A percentile compares a stretch with the other conserved stretches of the same genome.
phyloP scores from a whole-genome alignment of 2,888 invertebrate species.

The Steromphala cineraria region DNA sequence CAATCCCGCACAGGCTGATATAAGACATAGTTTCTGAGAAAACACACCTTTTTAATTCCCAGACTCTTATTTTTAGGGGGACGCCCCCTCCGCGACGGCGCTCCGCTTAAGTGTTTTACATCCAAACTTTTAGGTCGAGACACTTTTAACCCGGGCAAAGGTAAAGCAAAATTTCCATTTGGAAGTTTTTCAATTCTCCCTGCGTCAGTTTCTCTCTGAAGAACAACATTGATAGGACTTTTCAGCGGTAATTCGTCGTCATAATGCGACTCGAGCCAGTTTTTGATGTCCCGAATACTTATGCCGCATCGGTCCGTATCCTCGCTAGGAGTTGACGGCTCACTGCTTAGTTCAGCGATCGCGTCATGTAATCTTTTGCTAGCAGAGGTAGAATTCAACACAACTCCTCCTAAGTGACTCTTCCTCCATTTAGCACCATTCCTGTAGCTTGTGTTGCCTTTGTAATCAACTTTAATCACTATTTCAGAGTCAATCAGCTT shows the following conservation, averaged over 20 bases:
- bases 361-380: slow-evolving; percentile 57
- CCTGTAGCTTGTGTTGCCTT: slow-evolving; percentile 89
- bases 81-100: slow-evolving; percentile 48
- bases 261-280: slow-evolving; percentile 60
- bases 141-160: background rate
- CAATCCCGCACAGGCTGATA: too few species aligned
- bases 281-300: slow-evolving; percentile 58
- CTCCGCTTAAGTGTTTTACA: slow-evolving; percentile 19
- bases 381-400: slow-evolving; percentile 57
- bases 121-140: slow-evolving; percentile 26
- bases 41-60: slow-evolving; percentile 10
- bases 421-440: slow-evolving; percentile 84
- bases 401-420: slow-evolving; percentile 77
- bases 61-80: slow-evolving; percentile 67
- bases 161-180: slow-evolving; percentile 74
- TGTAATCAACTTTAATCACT: slow-evolving; percentile 89
- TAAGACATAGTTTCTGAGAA: background rate
- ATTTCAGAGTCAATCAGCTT: slow-evolving; percentile 85
- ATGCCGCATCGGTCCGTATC: background rate
- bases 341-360: slow-evolving; percentile 42
- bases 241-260: slow-evolving; percentile 58
- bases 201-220: slow-evolving; percentile 83
- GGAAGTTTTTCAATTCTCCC: slow-evolving; percentile 81
- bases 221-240: slow-evolving; percentile 79
- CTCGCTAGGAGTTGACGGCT: slow-evolving; percentile 21